Conservation (phyloP, 35 echinoderm and acorn worm genomes). For the Antedon bifida region DNA sequence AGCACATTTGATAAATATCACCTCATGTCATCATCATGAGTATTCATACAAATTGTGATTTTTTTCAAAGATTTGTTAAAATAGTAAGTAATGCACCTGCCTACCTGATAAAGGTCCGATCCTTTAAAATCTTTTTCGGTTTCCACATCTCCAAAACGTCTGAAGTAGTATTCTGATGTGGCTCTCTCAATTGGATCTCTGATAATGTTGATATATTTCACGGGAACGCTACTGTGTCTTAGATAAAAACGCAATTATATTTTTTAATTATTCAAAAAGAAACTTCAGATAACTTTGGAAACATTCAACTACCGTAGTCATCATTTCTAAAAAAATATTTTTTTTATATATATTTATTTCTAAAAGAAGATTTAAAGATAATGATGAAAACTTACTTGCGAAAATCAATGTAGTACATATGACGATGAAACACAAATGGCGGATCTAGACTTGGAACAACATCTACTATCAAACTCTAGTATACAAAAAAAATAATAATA, state of each 20-base stretch:
- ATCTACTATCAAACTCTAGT: conserved; percentile 23
- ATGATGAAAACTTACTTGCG: conserved; percentile 25
- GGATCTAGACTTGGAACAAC: conserved; percentile 19
- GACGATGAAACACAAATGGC: conserved; percentile 50
- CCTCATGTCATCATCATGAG: too few species aligned
- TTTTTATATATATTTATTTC: too few species aligned
- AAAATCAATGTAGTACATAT: conserved; percentile 59
- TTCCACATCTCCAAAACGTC: conserved; percentile 41
- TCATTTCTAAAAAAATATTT: background rate
- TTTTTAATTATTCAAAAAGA: background rate
- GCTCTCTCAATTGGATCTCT: conserved; percentile 46
- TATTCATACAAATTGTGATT: background rate
- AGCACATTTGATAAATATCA: too few species aligned
- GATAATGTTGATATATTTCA: conserved; percentile 79
- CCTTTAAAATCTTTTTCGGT: background rate
- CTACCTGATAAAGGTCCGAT: background rate
- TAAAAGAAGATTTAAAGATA: background rate
- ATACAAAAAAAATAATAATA: background rate
- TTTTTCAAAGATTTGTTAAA: too few species aligned
- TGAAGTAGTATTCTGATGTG: conserved; percentile 65
- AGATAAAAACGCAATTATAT: background rate
- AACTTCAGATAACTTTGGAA: background rate
- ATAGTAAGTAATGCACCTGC: conserved; percentile 5
- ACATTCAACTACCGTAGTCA: too few species aligned
- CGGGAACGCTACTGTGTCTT: conserved; percentile 7